These are phyloP conservation scores for Protobothrops flavoviridis DNA, from an alignment of 2,113 vertebrate genomes.

Conservation along the genomic window DNA sequence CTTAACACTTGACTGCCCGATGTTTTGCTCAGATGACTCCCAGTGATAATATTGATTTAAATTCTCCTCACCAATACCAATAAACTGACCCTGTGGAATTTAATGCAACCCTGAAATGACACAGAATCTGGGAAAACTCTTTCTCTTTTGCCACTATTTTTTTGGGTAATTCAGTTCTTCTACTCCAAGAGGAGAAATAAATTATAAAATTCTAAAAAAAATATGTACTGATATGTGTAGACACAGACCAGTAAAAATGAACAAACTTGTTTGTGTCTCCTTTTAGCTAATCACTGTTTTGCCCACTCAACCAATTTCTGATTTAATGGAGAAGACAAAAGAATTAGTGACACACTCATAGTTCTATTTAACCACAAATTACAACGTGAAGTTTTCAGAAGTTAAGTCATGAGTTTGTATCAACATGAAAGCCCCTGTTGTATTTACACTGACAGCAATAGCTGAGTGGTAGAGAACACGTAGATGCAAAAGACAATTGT, in stretches of 20 bases:
- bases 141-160: neutral
- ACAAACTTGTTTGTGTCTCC: neutral
- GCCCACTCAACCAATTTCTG: neutral
- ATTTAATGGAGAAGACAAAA: neutral
- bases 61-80: neutral
- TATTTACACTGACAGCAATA: neutral
- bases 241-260: neutral
- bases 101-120: neutral
- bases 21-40: neutral
- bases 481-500: neutral
- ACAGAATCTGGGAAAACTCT: neutral
- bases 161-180: neutral
- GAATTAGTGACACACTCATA: neutral
- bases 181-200: neutral
- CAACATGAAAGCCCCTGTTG: neutral
- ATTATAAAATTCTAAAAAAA: neutral
- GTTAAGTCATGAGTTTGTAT: neutral
- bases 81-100: neutral
- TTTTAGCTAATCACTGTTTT: neutral
- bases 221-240: neutral
- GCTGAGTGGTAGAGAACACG: neutral
- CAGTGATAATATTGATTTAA: neutral
- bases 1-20: neutral
- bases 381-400: neutral
- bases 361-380: neutral